phyloP scores from a whole-genome alignment of 2,113 vertebrate species.

The sheep (Ovis aries) region ARS-UI_Ramb_v3.0 NC_056079.1:17374501-17375000 shows the following conservation, averaged over 20 bases:
- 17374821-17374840: background rate
- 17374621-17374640: slow-evolving; percentile 26
- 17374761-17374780: background rate
- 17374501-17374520: background rate
- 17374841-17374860: background rate
- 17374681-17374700: slow-evolving; percentile 27
- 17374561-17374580: background rate
- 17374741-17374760: background rate
- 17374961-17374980: background rate
- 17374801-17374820: background rate
- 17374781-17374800: background rate
- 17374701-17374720: slow-evolving; percentile 4
- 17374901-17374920: background rate
- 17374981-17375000: background rate
- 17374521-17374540: background rate
- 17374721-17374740: background rate
- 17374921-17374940: background rate
- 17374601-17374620: slow-evolving; percentile 29
- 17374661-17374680: slow-evolving; percentile 43
- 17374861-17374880: too few relatives aligned
- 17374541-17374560: background rate
- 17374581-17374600: background rate
- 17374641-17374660: background rate
- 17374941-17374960: background rate
- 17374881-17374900: fast-evolving